Conservation (phyloP, 2,888 invertebrate genomes). For the Fragum whitleyi region DNA sequence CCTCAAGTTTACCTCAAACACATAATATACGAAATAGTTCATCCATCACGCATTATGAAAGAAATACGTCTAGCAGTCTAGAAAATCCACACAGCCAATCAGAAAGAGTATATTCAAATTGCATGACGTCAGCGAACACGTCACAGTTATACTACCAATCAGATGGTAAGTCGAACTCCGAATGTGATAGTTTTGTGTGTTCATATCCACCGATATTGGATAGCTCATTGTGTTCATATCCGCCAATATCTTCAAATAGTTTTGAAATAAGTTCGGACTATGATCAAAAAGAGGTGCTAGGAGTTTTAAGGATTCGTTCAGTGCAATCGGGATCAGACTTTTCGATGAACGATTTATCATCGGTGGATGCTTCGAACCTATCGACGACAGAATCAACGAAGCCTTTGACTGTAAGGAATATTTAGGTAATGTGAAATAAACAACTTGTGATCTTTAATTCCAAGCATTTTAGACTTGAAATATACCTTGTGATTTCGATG, state of each 20-base stretch:
- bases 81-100: neutral
- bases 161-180: neutral
- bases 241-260: neutral
- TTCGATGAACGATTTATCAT: slow-evolving; percentile 40
- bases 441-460: too few species aligned
- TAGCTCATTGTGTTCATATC: neutral
- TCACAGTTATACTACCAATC: slow-evolving; percentile 16
- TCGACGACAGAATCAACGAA: neutral
- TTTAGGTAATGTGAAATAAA: neutral
- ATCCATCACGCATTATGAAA: neutral
- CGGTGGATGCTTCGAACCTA: slow-evolving; percentile 33
- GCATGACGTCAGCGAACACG: slow-evolving; percentile 6
- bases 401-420: neutral
- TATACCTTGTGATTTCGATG: too few species aligned
- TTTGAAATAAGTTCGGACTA: neutral
- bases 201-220: neutral
- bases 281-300: neutral
- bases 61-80: neutral
- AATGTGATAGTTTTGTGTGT: neutral
- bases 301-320: neutral
- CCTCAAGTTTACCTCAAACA: neutral
- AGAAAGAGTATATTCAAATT: slow-evolving; percentile 1
- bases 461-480: too few species aligned
- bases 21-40: neutral
- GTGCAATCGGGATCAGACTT: neutral